Base-by-base conservation (phyloP, 2,797 vertebrate genomes). In the Taeniopygia guttata region DNA sequence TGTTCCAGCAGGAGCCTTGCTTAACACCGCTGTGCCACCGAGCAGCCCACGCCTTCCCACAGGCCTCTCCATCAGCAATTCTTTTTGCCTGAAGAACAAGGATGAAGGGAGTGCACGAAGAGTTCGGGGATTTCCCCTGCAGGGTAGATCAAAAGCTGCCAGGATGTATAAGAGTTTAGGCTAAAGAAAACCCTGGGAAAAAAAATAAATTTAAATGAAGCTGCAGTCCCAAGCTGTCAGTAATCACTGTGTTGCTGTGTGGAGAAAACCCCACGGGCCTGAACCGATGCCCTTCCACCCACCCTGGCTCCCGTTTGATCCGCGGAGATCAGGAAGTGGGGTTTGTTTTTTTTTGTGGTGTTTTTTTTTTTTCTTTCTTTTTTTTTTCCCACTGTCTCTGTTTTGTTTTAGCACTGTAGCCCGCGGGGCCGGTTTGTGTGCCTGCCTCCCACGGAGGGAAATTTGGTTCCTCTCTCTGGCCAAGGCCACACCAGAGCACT, bases 71-170 rank as follows among this genome's bases (percentile, higher is more conserved):
- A 29, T 29, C 23, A 34, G 15, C 29, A 27, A 16, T 59, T 59
- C 66, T 70, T 59, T 66, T 70, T 67, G 43, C 82, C 69, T 36
- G 73, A 48, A 89, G n/a, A 86, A 78, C 6, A 9, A 91, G 84
- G 82, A 80, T 77, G 87, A 89, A 75, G 73, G 68, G 42, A 84
- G 62, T 29, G 68, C 25, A 4, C 0, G 0, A n/a, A 54, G 87
- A 91, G 79, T 81, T 72, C 2, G 19, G 96, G 95, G 94, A 73
- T 94, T 96, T 96, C 95, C 94, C 95, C 85, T 91, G 72, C 58
- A 86, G 93, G 89, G 79, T 68, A 91, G 96, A 96, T 96, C 94
- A 95, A 96, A 96, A 87, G 94, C 74, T 84, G 91, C 85, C 83
- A 22, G 62, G 84, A 73, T 91, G 75, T 10, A 16, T 94, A 86